These are phyloP conservation scores for Drosophila fungiperda DNA, from an alignment of 2,888 invertebrate genomes.

Conservation along the genomic window DNA sequence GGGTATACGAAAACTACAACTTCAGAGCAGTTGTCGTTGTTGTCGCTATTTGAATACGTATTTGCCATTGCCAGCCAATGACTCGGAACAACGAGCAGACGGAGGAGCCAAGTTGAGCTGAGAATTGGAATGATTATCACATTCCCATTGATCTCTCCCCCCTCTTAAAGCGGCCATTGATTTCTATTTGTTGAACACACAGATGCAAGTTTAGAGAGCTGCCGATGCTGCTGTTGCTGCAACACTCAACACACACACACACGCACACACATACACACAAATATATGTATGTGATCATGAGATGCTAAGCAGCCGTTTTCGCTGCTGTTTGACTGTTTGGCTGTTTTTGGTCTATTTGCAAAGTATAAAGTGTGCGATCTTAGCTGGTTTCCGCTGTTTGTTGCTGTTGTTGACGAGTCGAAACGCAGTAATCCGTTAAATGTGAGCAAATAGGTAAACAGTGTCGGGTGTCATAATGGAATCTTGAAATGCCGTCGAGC, in stretches of 20 bases:
- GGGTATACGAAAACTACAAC: conserved; percentile 11
- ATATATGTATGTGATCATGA: conserved; percentile 22
- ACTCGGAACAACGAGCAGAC: conserved; percentile 61
- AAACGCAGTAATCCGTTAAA: conserved; percentile 84
- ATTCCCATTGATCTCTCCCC: conserved; percentile 52
- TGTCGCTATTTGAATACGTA: conserved; percentile 69
- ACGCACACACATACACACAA: background rate
- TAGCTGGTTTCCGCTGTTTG: conserved; percentile 47
- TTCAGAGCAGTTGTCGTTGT: conserved; percentile 33
- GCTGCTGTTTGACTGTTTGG: conserved; percentile 41
- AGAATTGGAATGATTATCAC: conserved; percentile 65
- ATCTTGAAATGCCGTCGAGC: conserved; percentile 37
- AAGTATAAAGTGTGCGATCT: conserved; percentile 50
- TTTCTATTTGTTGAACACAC: conserved; percentile 72
- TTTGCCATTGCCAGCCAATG: conserved; percentile 73
- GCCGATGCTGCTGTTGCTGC: conserved; percentile 7
- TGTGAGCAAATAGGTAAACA: conserved; percentile 81
- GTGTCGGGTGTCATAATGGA: conserved; percentile 78
- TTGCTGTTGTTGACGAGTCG: conserved; percentile 10
- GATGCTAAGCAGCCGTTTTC: conserved; percentile 33
- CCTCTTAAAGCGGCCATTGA: conserved; percentile 65
- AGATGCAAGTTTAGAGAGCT: conserved; percentile 45
- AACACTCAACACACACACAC: conserved; percentile 2
- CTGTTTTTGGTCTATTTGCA: conserved; percentile 36
- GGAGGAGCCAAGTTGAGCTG: conserved; percentile 17